Evolutionary conservation across 2,113 vertebrate genomes (phyloP).

Genomic region (Epinephelus moara): DNA sequence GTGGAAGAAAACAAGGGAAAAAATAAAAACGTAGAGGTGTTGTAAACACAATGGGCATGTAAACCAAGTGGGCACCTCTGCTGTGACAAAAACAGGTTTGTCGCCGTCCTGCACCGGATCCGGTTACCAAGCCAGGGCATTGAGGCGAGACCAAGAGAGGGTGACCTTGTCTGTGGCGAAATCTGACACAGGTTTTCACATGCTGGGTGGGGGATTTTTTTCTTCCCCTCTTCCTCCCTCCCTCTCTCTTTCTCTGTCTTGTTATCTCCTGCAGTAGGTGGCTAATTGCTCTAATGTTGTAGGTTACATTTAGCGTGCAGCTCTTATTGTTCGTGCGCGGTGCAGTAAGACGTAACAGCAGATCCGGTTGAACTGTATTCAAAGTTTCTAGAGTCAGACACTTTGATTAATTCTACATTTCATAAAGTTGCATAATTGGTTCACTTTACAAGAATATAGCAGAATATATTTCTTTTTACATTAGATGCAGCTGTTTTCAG

Average conservation of each 20-base stretch:
- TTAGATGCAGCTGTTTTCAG: neutral
- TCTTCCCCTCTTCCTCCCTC: neutral
- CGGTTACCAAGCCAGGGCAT: slow-evolving; percentile 62
- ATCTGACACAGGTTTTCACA: slow-evolving; percentile 82
- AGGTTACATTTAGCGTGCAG: slow-evolving; percentile 59
- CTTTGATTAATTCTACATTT: neutral
- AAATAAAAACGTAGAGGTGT: slow-evolving; percentile 22
- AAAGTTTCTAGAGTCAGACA: neutral
- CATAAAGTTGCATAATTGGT: neutral
- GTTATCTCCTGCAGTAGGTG: slow-evolving; percentile 65
- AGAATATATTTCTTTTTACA: neutral
- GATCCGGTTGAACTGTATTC: slow-evolving; percentile 18
- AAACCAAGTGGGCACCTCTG: slow-evolving; percentile 69
- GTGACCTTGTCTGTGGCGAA: slow-evolving; percentile 81
- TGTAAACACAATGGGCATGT: slow-evolving; percentile 64
- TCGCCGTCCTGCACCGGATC: slow-evolving; percentile 70
- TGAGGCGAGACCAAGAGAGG: slow-evolving; percentile 74
- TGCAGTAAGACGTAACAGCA: slow-evolving; percentile 33
- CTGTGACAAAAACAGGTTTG: slow-evolving; percentile 79
- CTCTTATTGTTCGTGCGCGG: slow-evolving; percentile 42
- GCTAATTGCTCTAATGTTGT: slow-evolving; percentile 74
- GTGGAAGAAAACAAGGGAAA: neutral
- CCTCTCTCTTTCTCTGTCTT: slow-evolving; percentile 45
- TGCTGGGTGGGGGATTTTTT: slow-evolving; percentile 75
- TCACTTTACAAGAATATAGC: neutral